Percentiles rank a stretch among this genome's conserved stretches.
Conservation (phyloP, 1,140 invertebrate genomes). For the Pectinophora gossypiella region DNA sequence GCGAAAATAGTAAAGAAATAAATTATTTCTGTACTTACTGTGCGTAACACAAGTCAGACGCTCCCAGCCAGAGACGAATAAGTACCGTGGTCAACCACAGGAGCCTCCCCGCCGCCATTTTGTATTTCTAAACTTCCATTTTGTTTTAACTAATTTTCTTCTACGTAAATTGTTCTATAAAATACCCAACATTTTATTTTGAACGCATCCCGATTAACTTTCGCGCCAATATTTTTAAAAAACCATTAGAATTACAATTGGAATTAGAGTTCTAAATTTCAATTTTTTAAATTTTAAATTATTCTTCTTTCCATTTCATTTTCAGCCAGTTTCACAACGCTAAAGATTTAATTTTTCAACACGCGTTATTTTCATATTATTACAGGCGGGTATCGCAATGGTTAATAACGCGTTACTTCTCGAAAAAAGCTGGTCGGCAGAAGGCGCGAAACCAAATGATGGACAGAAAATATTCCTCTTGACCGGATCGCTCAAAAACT, state of each 20-base stretch:
- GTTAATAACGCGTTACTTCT: background rate
- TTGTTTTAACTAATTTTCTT: background rate
- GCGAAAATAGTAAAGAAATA: background rate
- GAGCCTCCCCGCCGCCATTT: conserved; percentile 55
- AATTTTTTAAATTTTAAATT: background rate
- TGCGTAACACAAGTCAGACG: conserved; percentile 68
- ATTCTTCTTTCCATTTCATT: background rate
- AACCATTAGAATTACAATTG: too few relatives aligned
- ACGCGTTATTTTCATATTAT: too few relatives aligned
- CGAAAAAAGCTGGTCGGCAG: too few relatives aligned
- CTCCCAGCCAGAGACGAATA: conserved; percentile 55
- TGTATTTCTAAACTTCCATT: conserved; percentile 4
- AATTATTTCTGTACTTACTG: conserved; percentile 52
- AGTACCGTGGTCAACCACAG: conserved; percentile 54
- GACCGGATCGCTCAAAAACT: conserved; percentile 30
- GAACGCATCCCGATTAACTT: too few relatives aligned
- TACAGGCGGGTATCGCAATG: too few relatives aligned
- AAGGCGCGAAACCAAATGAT: background rate
- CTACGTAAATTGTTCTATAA: background rate
- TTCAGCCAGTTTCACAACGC: background rate
- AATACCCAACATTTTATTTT: background rate
- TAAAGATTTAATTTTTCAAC: too few relatives aligned
- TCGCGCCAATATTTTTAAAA: too few relatives aligned
- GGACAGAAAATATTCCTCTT: background rate
- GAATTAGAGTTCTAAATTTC: too few relatives aligned